Evolutionary conservation across 2,113 vertebrate genomes (phyloP).

Genomic region (Catagonus wagneri): DNA sequence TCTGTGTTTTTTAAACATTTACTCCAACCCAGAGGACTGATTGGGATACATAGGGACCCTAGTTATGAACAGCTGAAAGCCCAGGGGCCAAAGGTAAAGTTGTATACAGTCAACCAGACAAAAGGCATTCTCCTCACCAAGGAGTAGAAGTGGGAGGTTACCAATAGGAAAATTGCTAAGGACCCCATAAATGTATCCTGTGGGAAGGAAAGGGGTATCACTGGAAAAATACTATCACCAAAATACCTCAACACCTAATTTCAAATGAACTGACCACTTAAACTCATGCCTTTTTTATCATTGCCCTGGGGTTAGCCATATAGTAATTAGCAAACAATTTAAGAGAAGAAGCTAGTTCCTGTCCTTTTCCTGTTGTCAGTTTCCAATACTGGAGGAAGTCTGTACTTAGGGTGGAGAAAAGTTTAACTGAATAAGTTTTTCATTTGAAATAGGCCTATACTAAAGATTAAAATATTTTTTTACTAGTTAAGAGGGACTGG

Average conservation of each 20-base stretch:
- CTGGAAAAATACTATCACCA: not conserved
- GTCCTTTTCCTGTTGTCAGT: not conserved
- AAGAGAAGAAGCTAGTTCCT: not conserved
- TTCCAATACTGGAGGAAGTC: not conserved
- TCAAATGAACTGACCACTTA: not conserved
- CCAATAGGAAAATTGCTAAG: not conserved
- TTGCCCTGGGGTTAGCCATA: not conserved
- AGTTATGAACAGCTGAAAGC: not conserved
- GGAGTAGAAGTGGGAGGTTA: not conserved
- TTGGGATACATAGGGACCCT: not conserved
- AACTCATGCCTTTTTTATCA: not conserved
- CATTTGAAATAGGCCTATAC: slow-evolving; percentile 6
- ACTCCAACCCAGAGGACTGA: not conserved
- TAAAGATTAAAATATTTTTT: not conserved
- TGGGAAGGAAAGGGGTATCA: not conserved
- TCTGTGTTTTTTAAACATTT: not conserved
- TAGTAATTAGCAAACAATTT: not conserved
- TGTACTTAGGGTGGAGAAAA: not conserved
- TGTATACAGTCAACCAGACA: not conserved
- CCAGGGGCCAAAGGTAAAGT: not conserved
- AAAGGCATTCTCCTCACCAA: not conserved
- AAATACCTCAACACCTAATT: not conserved
- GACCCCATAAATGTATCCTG: not conserved
- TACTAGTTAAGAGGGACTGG: not conserved
- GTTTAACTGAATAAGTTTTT: not conserved